Percentiles rank a stretch among this genome's conserved stretches.
phyloP scores from a whole-genome alignment of 2,797 vertebrate species.

The Coendou prehensilis region DNA sequence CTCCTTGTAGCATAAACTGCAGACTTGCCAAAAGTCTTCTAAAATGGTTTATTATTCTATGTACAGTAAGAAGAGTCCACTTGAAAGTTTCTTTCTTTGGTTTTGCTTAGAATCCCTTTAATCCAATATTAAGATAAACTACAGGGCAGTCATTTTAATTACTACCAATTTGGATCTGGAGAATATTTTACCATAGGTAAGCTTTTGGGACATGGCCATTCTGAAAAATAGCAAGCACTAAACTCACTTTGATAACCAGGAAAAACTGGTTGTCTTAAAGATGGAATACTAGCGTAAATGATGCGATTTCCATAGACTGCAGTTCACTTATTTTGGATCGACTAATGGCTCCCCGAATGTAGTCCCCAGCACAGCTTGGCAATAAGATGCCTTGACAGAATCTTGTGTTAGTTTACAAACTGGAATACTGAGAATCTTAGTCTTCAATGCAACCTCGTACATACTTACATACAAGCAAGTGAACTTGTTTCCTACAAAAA shows the following conservation, averaged over 20 bases:
- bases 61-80: neutral
- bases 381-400: neutral
- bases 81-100: constrained; percentile 3
- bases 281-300: neutral
- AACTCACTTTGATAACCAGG: neutral
- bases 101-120: constrained; percentile 14
- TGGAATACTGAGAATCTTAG: neutral
- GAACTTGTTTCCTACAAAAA: constrained; percentile 29
- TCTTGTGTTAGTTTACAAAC: neutral
- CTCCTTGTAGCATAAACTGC: neutral
- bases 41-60: constrained; percentile 20
- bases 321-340: neutral
- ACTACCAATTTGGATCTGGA: neutral
- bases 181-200: neutral
- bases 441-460: constrained; percentile 1
- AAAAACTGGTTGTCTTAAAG: constrained; percentile 4
- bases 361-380: neutral
- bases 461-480: neutral
- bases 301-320: neutral
- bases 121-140: neutral
- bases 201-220: neutral
- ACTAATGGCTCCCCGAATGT: neutral
- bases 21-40: neutral
- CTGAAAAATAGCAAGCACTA: constrained; percentile 1
- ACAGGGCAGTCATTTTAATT: neutral